These are phyloP conservation scores for Troides helena DNA, from an alignment of 2,888 invertebrate genomes.

Conservation along the genomic window DNA sequence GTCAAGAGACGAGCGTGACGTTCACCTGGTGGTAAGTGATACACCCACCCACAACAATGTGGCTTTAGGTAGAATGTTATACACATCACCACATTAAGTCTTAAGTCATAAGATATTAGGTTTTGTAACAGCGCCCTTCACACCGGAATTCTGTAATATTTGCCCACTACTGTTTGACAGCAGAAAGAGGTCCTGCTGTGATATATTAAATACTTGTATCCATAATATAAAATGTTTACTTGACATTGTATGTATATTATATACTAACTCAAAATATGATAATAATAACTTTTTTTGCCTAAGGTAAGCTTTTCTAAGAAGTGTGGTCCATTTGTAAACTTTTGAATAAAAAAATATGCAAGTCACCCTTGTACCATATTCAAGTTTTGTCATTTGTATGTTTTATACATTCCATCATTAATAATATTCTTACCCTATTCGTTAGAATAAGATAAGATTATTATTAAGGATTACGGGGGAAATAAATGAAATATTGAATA, in stretches of 20 bases:
- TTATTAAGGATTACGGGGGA: neutral
- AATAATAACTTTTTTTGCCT: neutral
- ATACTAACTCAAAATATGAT: neutral
- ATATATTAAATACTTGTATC: neutral
- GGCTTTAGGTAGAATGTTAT: too few relatives aligned
- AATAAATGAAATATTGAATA: neutral
- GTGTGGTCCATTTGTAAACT: neutral
- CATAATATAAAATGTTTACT: neutral
- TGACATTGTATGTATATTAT: neutral
- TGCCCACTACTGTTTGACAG: too few relatives aligned
- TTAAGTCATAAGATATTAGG: too few relatives aligned
- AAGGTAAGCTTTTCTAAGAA: constrained; percentile 28
- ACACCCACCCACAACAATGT: too few relatives aligned
- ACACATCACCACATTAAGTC: too few relatives aligned
- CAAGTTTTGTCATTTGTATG: neutral
- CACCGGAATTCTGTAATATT: too few relatives aligned
- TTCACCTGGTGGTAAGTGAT: too few relatives aligned
- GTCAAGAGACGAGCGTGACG: too few relatives aligned
- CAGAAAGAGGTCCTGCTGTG: neutral
- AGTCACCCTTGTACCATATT: constrained; percentile 16
- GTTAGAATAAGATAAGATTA: too few relatives aligned
- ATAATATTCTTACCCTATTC: neutral
- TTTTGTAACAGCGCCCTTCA: too few relatives aligned
- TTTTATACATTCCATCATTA: neutral
- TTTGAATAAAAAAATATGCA: constrained; percentile 42